These are phyloP conservation scores for Yponomeuta malinellus DNA, from an alignment of 2,888 invertebrate species.

Conservation along the genomic window DNA sequence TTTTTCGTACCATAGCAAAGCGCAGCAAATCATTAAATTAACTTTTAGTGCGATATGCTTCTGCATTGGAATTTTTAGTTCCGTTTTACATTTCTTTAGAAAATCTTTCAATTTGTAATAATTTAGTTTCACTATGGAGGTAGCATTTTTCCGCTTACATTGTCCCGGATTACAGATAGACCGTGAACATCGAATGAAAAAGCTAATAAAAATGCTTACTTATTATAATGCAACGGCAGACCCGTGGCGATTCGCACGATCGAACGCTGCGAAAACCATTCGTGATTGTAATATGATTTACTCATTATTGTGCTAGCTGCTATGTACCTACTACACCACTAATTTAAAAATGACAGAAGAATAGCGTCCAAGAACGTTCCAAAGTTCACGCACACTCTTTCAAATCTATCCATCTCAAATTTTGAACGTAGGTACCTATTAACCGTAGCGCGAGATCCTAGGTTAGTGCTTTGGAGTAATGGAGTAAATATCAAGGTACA, in stretches of 20 bases:
- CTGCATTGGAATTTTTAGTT: neutral
- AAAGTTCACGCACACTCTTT: no score
- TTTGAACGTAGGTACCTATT: no score
- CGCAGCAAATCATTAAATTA: constrained; percentile 3
- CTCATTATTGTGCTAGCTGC: neutral
- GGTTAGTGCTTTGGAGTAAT: no score
- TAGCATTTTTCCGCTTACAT: neutral
- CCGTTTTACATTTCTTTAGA: neutral
- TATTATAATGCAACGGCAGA: neutral
- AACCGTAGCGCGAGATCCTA: no score
- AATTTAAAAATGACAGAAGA: no score
- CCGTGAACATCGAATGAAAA: neutral
- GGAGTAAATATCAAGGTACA: no score
- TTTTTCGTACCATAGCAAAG: neutral
- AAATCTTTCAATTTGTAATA: neutral
- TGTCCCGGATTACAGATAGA: constrained; percentile 13
- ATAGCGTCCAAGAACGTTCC: no score
- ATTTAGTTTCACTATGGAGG: neutral
- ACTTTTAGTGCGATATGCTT: neutral
- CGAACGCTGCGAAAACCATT: constrained; percentile 9
- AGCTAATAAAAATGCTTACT: neutral
- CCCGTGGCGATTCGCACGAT: constrained; percentile 8
- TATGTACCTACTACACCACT: neutral
- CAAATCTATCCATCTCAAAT: no score
- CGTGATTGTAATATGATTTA: constrained; percentile 6